Evolutionary conservation across 2,888 invertebrate species (phyloP).

Genomic region (Caenorhabditis sp.): DNA sequence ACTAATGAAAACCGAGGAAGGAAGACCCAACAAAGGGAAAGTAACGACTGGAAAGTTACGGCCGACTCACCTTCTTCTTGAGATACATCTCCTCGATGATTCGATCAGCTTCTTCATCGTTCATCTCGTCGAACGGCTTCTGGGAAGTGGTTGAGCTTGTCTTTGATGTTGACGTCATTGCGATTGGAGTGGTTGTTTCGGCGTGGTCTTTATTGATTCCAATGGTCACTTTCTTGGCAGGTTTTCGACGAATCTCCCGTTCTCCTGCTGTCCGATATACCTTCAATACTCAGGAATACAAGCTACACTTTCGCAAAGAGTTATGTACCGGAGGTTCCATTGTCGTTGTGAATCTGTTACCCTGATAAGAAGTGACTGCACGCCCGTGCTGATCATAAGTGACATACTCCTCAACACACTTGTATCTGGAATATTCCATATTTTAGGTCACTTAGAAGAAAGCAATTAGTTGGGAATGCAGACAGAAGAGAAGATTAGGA

Average conservation of each 20-base stretch:
- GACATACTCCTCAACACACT: slow-evolving; percentile 71
- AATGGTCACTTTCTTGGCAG: slow-evolving; percentile 53
- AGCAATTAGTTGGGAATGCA: not conserved
- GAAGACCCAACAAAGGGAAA: not conserved
- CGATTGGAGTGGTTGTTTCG: slow-evolving; percentile 20
- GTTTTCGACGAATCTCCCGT: slow-evolving; percentile 58
- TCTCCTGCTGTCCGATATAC: slow-evolving; percentile 39
- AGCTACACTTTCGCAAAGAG: not conserved
- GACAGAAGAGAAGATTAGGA: slow-evolving; percentile 11
- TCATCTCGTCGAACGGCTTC: slow-evolving; percentile 56
- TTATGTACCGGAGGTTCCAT: slow-evolving; percentile 58
- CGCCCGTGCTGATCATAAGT: slow-evolving; percentile 58
- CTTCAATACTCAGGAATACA: slow-evolving; percentile 4
- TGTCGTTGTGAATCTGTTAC: slow-evolving; percentile 50
- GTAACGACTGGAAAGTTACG: not conserved
- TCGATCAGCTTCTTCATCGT: slow-evolving; percentile 60
- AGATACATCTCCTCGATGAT: slow-evolving; percentile 65
- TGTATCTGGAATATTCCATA: slow-evolving; percentile 70
- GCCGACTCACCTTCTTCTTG: slow-evolving; percentile 50
- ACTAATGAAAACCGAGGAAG: slow-evolving; percentile 3
- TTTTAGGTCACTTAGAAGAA: too few species aligned
- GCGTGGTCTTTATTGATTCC: slow-evolving; percentile 26
- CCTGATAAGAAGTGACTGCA: slow-evolving; percentile 42
- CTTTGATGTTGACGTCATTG: slow-evolving; percentile 23
- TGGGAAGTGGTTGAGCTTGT: slow-evolving; percentile 18